Base-by-base conservation (phyloP, 2,797 vertebrate species). In the Acrossocheilus wenchowensis region DNA sequence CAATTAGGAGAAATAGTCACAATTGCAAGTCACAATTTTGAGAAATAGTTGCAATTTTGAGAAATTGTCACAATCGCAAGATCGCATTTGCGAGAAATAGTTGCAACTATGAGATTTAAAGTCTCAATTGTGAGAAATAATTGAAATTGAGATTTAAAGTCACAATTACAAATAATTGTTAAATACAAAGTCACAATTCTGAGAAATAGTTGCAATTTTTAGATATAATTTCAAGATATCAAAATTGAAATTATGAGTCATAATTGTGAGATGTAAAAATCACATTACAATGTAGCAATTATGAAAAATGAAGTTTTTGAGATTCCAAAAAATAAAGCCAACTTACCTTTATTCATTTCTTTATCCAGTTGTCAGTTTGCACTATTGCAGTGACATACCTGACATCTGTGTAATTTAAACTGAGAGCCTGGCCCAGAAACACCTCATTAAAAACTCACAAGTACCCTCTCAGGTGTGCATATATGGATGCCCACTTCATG, bases 371-470 rank as follows among this genome's bases (percentile, higher is more conserved):
- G 57, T 74, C n/a, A 60, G n/a, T 26, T 62, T 43, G 43, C 15
- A 14, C 66, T 30, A 10, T 60, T 82, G 66, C 19, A 5, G 64
- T 64, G 83, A 41, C 62, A 69, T 30, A 60, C 12, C 39, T 80
- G 41, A 80, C n/a, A 72, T 73, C 34, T 36, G 74, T 92, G 93
- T 94, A 93, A 95, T 92, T 83, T 81, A 81, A 86, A 81, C 69
- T 66, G 69, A 86, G 85, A 68, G 17, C 5, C 92, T 85, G 91
- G 82, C 94, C 94, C 93, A 94, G 91, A 92, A 92, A 93, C 94
- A 95, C 94, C 94, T 95, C 93, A 90, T 95, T 95, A 95, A 90
- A 71, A 89, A 78, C 77, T 83, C 84, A 26, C 81, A 80, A 78
- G 34, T 81, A n/a, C 74, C 80, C 87, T 81, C 86, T 23, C 45